Evolutionary conservation across 30 jellyfish, hydroid and myxozoan species (phyloP).

Genomic region (Aurelia coerulea): DNA sequence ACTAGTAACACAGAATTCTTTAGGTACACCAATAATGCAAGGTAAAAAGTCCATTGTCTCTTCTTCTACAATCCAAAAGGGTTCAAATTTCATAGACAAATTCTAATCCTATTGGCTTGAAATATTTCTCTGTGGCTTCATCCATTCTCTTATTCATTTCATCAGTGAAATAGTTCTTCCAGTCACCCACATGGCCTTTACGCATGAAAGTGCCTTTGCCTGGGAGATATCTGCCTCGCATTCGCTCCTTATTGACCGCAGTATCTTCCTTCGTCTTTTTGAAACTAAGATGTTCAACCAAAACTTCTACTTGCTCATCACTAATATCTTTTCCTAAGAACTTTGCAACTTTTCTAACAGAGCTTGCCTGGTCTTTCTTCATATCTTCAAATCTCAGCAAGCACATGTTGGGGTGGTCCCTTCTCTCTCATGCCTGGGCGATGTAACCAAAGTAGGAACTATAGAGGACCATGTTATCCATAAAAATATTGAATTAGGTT

Average conservation of each 20-base stretch:
- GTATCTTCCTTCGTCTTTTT: constrained; percentile 25
- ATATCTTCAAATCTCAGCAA: constrained; percentile 16
- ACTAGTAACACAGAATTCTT: too few relatives aligned
- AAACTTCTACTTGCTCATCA: constrained; percentile 20
- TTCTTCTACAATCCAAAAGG: too few relatives aligned
- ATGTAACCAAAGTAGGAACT: constrained; percentile 32
- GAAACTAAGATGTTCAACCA: constrained; percentile 28
- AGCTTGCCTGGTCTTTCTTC: constrained; percentile 29
- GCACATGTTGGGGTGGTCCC: constrained; percentile 47
- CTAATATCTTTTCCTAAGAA: constrained; percentile 17
- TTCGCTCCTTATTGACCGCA: constrained; percentile 2
- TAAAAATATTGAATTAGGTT: constrained; percentile 9
- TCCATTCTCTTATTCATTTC: constrained; percentile 58
- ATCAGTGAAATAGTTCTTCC: constrained; percentile 68
- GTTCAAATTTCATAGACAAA: constrained; percentile 16
- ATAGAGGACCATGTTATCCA: constrained; percentile 18
- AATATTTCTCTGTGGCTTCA: constrained; percentile 3
- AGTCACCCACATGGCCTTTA: constrained; percentile 65
- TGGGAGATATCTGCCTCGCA: constrained; percentile 19
- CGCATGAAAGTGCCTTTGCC: constrained; percentile 42
- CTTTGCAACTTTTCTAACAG: constrained; percentile 28
- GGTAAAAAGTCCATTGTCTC: too few relatives aligned
- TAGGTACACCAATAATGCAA: too few relatives aligned
- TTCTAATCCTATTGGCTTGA: constrained; percentile 20
- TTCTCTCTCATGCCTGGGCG: constrained; percentile 29